Evolutionary conservation across 2,888 invertebrate genomes (phyloP).

Genomic region (Melieria omissa): DNA sequence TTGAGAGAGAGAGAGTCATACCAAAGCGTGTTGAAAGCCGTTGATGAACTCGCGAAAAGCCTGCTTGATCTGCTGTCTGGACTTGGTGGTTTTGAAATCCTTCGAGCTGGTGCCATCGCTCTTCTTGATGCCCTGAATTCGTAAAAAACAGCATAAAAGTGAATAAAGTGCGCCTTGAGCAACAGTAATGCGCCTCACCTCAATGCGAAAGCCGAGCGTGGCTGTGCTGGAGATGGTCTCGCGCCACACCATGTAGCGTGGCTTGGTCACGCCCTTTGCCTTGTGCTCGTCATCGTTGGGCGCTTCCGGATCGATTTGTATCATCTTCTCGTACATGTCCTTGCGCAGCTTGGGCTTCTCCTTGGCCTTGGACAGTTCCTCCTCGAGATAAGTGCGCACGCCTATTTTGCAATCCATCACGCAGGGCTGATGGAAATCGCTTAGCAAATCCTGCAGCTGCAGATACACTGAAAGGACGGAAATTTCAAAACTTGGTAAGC

Average conservation of each 20-base stretch:
- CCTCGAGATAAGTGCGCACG: conserved; percentile 92
- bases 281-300: conserved; percentile 91
- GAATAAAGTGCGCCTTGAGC: neutral
- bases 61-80: conserved; percentile 81
- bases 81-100: conserved; percentile 95
- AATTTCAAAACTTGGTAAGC: conserved; percentile 47
- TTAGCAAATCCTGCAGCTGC: conserved; percentile 91
- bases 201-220: conserved; percentile 94
- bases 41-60: conserved; percentile 85
- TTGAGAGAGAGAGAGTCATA: conserved; percentile 66
- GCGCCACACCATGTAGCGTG: conserved; percentile 94
- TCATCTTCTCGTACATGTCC: conserved; percentile 99
- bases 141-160: neutral
- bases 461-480: conserved; percentile 74
- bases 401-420: conserved; percentile 99
- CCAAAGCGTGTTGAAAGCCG: conserved; percentile 82
- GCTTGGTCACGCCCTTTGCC: conserved; percentile 92
- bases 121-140: conserved; percentile 81
- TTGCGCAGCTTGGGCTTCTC: conserved; percentile 92
- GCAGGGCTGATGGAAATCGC: conserved; percentile 90
- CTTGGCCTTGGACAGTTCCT: conserved; percentile 93
- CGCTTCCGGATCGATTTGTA: conserved; percentile 89
- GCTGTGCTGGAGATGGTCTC: conserved; percentile 98
- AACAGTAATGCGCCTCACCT: conserved; percentile 65
- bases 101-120: conserved; percentile 91